Evolutionary conservation across 37 sponge, comb jelly and placozoan genomes (phyloP).

Genomic region (Spongilla lacustris): DNA sequence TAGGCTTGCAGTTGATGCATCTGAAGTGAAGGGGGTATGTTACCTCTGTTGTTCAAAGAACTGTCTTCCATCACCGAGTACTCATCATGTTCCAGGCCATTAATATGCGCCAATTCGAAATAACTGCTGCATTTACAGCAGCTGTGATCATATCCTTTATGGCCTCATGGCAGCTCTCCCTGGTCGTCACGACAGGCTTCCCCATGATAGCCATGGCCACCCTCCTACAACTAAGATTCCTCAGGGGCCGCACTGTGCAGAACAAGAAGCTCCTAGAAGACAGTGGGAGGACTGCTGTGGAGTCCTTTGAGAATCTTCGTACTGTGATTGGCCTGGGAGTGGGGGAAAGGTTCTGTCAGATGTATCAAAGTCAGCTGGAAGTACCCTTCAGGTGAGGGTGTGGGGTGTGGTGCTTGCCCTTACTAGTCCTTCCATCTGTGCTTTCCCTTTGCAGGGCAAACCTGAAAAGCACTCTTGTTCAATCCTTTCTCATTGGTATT

Average conservation of each 20-base stretch:
- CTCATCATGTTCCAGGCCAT: conserved; percentile 83
- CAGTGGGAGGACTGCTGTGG: conserved; percentile 64
- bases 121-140: conserved; percentile 48
- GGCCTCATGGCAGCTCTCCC: conserved; percentile 81
- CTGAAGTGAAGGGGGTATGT: conserved; percentile 89
- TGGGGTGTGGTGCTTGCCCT: background rate
- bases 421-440: no score
- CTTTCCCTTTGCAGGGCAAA: no score
- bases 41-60: background rate
- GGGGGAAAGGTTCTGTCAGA: conserved; percentile 47
- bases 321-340: conserved; percentile 78
- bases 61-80: no score
- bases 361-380: conserved; percentile 31
- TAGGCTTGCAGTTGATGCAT: conserved; percentile 87
- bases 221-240: conserved; percentile 63
- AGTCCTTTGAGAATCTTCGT: conserved; percentile 82
- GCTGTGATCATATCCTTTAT: conserved; percentile 78
- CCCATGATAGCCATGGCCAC: conserved; percentile 63
- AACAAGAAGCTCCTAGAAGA: conserved; percentile 75
- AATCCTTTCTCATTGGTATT: conserved; percentile 59
- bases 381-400: conserved; percentile 74
- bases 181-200: conserved; percentile 62
- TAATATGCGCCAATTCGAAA: conserved; percentile 72
- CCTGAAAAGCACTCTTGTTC: conserved; percentile 34
- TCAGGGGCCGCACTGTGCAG: conserved; percentile 51